These are phyloP conservation scores for Acipenser ruthenus DNA, from an alignment of 2,797 vertebrate species.

Conservation along the genomic window DNA sequence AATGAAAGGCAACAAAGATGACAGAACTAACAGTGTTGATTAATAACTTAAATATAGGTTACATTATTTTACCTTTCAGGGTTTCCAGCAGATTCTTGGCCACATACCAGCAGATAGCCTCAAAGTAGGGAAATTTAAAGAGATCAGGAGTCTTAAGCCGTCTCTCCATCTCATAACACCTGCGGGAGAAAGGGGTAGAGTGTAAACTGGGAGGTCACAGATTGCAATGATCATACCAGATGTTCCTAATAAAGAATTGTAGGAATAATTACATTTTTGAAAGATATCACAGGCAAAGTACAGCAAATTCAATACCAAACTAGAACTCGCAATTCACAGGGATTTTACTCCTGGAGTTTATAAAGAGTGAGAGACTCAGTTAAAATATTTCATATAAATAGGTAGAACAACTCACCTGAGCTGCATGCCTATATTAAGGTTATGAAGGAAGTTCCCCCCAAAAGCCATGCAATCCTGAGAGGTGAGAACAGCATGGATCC, in stretches of 20 bases:
- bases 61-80: slow-evolving; percentile 74
- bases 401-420: slow-evolving; percentile 71
- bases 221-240: slow-evolving; percentile 17
- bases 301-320: too few species aligned
- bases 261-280: slow-evolving; percentile 10
- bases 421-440: slow-evolving; percentile 99
- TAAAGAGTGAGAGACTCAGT: too few species aligned
- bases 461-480: slow-evolving; percentile 99
- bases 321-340: too few species aligned
- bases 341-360: too few species aligned
- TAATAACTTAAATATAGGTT: background rate
- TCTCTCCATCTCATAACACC: slow-evolving; percentile 99
- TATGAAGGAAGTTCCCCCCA: slow-evolving; percentile 97
- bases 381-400: too few species aligned
- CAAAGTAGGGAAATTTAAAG: slow-evolving; percentile 98
- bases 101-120: slow-evolving; percentile 99
- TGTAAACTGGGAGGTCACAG: background rate
- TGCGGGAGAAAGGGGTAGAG: slow-evolving; percentile 39
- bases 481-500: slow-evolving; percentile 97
- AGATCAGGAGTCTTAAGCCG: slow-evolving; percentile 97
- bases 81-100: slow-evolving; percentile 95
- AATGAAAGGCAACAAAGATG: slow-evolving; percentile 9
- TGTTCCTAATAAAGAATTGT: too few species aligned
- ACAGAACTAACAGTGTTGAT: background rate
- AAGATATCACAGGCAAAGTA: background rate